phyloP scores from a whole-genome alignment of 2,888 invertebrate species.

The Aplocera efformata region DNA sequence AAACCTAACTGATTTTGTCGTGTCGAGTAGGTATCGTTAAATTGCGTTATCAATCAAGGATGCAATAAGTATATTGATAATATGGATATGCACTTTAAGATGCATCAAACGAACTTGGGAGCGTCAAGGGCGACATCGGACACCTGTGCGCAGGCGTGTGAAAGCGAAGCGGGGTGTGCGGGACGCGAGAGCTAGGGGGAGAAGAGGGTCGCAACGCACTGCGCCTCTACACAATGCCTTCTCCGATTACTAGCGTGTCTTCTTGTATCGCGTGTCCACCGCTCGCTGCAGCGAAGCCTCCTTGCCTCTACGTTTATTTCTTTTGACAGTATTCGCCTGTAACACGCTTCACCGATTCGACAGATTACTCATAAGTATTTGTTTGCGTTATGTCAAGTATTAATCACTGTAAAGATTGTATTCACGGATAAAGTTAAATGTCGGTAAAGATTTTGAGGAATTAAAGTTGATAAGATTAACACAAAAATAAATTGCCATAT shows the following conservation, averaged over 20 bases:
- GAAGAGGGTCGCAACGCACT: slow-evolving; percentile 63
- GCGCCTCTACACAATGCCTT: slow-evolving; percentile 74
- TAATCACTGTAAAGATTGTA: slow-evolving; percentile 19
- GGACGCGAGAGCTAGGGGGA: slow-evolving; percentile 26
- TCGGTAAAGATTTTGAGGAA: slow-evolving; percentile 9
- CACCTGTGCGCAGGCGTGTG: slow-evolving; percentile 78
- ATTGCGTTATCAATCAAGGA: slow-evolving; percentile 6
- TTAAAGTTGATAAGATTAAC: slow-evolving; percentile 10
- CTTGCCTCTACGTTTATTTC: slow-evolving; percentile 57
- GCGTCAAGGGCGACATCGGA: slow-evolving; percentile 76
- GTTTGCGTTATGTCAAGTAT: slow-evolving; percentile 26
- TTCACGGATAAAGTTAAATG: slow-evolving; percentile 15
- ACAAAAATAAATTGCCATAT: slow-evolving; percentile 4
- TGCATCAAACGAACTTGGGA: slow-evolving; percentile 58
- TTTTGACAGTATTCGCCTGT: slow-evolving; percentile 68
- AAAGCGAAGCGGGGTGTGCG: slow-evolving; percentile 49
- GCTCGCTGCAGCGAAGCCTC: slow-evolving; percentile 45
- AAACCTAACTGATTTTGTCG: too few relatives aligned
- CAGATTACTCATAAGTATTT: slow-evolving; percentile 32
- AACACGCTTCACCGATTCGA: slow-evolving; percentile 56
- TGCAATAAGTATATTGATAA: slow-evolving; percentile 7
- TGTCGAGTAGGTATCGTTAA: too few relatives aligned
- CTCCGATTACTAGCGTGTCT: slow-evolving; percentile 74
- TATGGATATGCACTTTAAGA: slow-evolving; percentile 7
- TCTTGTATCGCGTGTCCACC: slow-evolving; percentile 67